Percentiles rank a stretch among this genome's conserved stretches.
Evolutionary conservation across 2,113 vertebrate genomes (phyloP).

Genomic region (Catharus minimus): DNA sequence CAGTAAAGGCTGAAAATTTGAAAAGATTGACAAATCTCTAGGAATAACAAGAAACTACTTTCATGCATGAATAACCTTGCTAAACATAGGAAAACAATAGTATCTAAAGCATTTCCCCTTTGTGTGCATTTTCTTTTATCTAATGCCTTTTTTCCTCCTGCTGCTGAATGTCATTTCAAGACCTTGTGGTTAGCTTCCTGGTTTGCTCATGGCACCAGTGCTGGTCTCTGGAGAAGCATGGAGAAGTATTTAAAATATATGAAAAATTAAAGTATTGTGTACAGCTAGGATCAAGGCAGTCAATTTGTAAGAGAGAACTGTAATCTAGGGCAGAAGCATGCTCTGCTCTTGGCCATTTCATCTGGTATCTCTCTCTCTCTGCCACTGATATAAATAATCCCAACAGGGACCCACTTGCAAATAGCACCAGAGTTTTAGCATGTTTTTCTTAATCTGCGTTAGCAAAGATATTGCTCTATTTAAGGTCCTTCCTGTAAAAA

Average conservation of each 20-base stretch:
- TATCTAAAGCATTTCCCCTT: not conserved
- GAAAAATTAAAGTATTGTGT: not conserved
- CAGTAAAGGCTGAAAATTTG: not conserved
- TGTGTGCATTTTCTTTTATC: not conserved
- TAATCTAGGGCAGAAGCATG: not conserved
- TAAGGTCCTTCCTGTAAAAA: not conserved
- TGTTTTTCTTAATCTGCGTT: not conserved
- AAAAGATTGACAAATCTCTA: not conserved
- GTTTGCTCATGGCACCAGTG: fast-evolving
- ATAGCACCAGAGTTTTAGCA: not conserved
- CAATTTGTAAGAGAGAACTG: not conserved
- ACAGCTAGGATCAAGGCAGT: not conserved
- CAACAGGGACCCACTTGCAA: not conserved
- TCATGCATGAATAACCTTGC: not conserved
- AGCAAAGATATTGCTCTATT: not conserved
- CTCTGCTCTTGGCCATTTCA: not conserved
- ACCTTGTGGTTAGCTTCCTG: not conserved
- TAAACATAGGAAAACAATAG: not conserved
- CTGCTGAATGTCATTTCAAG: not conserved
- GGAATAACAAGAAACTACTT: not conserved
- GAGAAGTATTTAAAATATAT: not conserved
- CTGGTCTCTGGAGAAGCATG: not conserved
- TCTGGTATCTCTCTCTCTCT: not conserved
- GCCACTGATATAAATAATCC: not conserved
- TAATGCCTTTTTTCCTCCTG: not conserved